Percentiles rank a stretch among this genome's conserved stretches.
These are phyloP conservation scores for Channallabes apus DNA, from an alignment of 2,797 vertebrate genomes.

Conservation along the genomic window DNA sequence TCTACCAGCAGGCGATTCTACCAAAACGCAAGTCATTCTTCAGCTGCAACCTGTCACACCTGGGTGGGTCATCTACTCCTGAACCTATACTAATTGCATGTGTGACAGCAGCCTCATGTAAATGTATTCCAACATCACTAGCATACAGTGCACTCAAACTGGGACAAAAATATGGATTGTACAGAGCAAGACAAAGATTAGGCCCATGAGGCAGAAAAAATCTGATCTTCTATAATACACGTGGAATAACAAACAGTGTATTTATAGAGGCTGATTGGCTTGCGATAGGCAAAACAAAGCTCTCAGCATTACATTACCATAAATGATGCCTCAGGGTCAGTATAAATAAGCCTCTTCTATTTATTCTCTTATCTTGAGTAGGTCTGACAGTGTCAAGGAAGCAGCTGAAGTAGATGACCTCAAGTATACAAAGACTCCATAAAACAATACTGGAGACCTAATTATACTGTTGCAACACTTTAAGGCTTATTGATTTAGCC, in stretches of 20 bases:
- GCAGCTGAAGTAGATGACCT: background rate
- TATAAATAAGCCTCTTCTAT: background rate
- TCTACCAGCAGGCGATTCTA: conserved; percentile 81
- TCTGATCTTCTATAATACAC: background rate
- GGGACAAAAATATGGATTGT: background rate
- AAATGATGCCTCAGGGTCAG: background rate
- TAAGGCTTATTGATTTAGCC: background rate
- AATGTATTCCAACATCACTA: background rate
- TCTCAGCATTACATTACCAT: background rate
- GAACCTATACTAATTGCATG: background rate
- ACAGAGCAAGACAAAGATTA: background rate
- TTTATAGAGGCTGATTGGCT: background rate
- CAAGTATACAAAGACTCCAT: background rate
- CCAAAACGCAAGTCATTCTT: conserved; percentile 91
- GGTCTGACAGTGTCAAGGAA: background rate
- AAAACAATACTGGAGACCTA: background rate
- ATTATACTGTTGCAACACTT: background rate
- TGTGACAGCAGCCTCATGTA: background rate
- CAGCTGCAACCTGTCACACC: conserved; percentile 89
- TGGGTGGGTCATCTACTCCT: conserved; percentile 76
- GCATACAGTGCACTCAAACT: background rate
- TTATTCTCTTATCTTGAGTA: background rate
- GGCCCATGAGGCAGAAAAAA: background rate
- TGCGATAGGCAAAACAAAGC: background rate
- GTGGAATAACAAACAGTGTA: background rate